Evolutionary conservation across 1,140 invertebrate genomes (phyloP).

Genomic region (Ephestia elutella): DNA sequence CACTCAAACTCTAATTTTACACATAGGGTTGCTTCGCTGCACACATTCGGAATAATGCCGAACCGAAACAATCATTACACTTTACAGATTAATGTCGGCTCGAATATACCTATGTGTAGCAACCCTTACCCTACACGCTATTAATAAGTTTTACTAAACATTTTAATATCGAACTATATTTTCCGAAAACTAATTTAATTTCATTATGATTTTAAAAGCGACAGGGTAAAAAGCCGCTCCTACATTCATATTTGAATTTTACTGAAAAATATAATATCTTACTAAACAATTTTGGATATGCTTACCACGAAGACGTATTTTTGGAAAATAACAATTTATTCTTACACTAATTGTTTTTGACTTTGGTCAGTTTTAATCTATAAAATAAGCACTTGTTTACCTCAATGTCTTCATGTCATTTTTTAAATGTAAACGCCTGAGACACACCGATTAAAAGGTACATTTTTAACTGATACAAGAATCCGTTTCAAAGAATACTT

Average conservation of each 20-base stretch:
- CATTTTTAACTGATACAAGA: background rate
- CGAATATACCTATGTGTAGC: too few species aligned
- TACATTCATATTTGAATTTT: conserved; percentile 15
- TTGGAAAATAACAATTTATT: conserved; percentile 9
- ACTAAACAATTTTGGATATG: conserved; percentile 36
- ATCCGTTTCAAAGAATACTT: too few species aligned
- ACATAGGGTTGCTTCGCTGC: too few species aligned
- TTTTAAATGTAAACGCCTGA: background rate
- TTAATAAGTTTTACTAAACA: too few species aligned
- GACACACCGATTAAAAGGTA: background rate
- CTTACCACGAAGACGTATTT: conserved; percentile 27
- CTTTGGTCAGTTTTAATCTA: background rate
- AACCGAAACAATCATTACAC: too few species aligned
- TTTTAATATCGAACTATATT: background rate
- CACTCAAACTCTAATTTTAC: too few species aligned
- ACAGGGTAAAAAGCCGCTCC: conserved; percentile 37
- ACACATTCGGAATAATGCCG: too few species aligned
- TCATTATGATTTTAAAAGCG: conserved; percentile 12
- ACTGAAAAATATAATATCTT: conserved; percentile 1
- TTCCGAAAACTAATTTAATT: conserved; percentile 3
- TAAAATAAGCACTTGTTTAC: conserved; percentile 8
- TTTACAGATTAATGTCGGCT: too few species aligned
- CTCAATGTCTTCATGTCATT: conserved; percentile 3
- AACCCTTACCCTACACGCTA: too few species aligned
- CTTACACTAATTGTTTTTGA: background rate